phyloP scores from a whole-genome alignment of 2,113 vertebrate species.

The Sigmodon hispidus region DNA sequence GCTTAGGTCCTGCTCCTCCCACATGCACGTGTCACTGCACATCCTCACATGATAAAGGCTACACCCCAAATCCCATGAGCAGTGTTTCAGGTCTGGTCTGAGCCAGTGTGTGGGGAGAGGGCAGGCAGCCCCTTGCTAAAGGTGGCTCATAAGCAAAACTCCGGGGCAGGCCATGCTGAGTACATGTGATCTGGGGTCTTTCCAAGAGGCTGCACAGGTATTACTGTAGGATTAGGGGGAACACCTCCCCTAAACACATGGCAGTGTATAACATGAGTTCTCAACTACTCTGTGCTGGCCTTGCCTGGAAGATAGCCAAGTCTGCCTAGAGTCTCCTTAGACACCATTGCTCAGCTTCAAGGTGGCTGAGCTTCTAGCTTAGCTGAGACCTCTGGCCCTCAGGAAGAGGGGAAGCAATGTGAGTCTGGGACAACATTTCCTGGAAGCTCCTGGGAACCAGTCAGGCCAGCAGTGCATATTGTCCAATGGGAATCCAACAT shows the following conservation, averaged over 20 bases:
- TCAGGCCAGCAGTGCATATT: accelerated
- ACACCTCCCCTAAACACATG: not conserved
- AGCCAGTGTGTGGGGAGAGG: not conserved
- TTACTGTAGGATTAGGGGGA: not conserved
- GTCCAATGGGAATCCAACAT: not conserved
- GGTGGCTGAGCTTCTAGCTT: accelerated
- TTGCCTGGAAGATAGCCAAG: no score
- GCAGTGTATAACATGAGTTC: accelerated
- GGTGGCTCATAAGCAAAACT: no score
- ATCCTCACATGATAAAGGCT: no score
- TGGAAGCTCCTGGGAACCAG: not conserved
- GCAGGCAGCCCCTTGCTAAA: accelerated
- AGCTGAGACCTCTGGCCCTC: not conserved
- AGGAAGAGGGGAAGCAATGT: not conserved
- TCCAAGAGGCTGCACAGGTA: not conserved
- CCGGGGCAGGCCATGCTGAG: accelerated
- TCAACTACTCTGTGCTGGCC: not conserved
- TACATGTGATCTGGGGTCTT: accelerated
- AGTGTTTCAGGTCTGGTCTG: not conserved
- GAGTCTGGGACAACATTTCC: not conserved
- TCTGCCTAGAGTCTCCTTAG: not conserved
- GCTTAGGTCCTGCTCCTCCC: accelerated
- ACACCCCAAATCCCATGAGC: accelerated
- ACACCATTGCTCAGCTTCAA: accelerated
- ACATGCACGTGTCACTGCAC: not conserved